These are phyloP conservation scores for Hesperia comma DNA, from an alignment of 2,888 invertebrate genomes.

Conservation along the genomic window DNA sequence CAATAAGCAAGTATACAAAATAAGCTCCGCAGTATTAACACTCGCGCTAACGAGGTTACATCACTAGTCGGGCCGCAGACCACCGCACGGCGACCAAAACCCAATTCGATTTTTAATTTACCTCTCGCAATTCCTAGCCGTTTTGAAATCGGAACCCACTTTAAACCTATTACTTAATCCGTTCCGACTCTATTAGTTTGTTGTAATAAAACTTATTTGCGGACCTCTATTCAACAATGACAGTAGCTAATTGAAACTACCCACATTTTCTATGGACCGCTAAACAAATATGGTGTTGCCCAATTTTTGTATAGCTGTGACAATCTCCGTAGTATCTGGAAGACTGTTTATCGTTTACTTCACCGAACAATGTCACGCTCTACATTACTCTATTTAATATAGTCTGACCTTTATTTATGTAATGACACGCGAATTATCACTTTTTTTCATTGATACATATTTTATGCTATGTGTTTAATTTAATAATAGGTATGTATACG, in stretches of 20 bases:
- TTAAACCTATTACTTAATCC: conserved; percentile 74
- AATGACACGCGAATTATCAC: conserved; percentile 7
- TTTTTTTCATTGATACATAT: conserved; percentile 6
- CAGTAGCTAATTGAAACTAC: conserved; percentile 65
- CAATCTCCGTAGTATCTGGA: conserved; percentile 24
- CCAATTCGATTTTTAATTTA: conserved; percentile 64
- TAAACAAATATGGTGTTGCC: conserved; percentile 35
- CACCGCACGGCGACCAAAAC: conserved; percentile 45
- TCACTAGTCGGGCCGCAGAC: conserved; percentile 40
- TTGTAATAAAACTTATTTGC: conserved; percentile 47
- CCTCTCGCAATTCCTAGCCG: conserved; percentile 59
- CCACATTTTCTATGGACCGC: conserved; percentile 33
- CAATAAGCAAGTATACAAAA: not conserved
- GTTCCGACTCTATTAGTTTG: conserved; percentile 53
- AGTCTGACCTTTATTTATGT: conserved; percentile 13
- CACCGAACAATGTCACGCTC: conserved; percentile 24
- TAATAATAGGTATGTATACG: too few species aligned
- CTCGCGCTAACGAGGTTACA: conserved; percentile 19
- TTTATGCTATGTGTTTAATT: conserved; percentile 1
- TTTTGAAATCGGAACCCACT: conserved; percentile 57
- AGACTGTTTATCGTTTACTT: conserved; percentile 27
- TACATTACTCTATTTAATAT: conserved; percentile 16
- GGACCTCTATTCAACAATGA: conserved; percentile 42
- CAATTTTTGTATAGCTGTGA: conserved; percentile 18
- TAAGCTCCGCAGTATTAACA: not conserved